Conservation (phyloP, 2,797 vertebrate species). For the Nannoperca australis region DNA sequence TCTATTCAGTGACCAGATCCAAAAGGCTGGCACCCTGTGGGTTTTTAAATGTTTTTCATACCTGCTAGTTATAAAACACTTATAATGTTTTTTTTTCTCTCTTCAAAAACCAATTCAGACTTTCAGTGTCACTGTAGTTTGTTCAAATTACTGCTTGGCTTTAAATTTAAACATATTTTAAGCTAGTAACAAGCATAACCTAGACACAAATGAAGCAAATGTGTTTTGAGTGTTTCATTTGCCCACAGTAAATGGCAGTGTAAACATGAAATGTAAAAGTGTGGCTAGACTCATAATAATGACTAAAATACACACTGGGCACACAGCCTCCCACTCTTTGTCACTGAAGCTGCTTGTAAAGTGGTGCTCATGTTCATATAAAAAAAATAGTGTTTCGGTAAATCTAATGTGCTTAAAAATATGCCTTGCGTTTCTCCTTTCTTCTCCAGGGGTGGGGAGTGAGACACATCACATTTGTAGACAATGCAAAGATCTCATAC, state of each 20-base stretch:
- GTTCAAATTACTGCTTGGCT: not conserved
- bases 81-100: not conserved
- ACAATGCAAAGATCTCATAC: conserved; percentile 98
- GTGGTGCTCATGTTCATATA: not conserved
- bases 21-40: not conserved
- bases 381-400: not conserved
- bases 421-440: conserved; percentile 2
- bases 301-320: not conserved
- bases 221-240: not conserved
- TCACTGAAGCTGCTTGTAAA: not conserved
- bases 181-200: not conserved
- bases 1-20: conserved; percentile 10
- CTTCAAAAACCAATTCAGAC: not conserved
- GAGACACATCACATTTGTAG: conserved; percentile 95
- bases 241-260: not conserved
- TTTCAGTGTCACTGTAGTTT: not conserved
- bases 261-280: not conserved
- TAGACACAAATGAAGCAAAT: not conserved
- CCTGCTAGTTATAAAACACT: not conserved
- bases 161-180: not conserved
- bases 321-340: conserved; percentile 1
- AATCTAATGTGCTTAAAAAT: not conserved
- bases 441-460: conserved; percentile 94
- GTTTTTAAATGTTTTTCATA: not conserved
- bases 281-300: conserved; percentile 1